Percentiles rank a stretch among this genome's conserved stretches.
These are phyloP conservation scores for Trogon melanurus DNA, from an alignment of 2,113 vertebrate genomes.

Conservation along the genomic window DNA sequence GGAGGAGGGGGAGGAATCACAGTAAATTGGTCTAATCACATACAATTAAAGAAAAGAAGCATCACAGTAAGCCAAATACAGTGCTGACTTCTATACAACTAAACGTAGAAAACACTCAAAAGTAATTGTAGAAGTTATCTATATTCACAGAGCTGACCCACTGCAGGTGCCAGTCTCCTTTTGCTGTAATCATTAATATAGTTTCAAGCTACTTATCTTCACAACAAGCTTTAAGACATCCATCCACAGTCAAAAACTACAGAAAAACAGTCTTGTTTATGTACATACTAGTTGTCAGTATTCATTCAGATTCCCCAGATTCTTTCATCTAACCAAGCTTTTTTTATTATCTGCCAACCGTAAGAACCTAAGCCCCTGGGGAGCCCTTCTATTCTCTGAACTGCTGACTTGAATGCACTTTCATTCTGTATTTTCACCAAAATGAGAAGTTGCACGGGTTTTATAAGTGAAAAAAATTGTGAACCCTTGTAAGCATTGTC, in stretches of 20 bases:
- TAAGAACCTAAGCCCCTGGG: conserved; percentile 4
- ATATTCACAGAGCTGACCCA: no score
- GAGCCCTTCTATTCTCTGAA: conserved; percentile 48
- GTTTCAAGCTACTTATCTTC: conserved; percentile 38
- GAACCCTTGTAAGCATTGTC: background rate
- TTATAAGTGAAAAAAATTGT: background rate
- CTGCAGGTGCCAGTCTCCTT: conserved; percentile 17
- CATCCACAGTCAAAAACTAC: background rate
- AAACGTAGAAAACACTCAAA: background rate
- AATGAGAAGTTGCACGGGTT: background rate
- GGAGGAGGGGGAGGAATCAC: background rate
- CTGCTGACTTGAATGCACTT: background rate
- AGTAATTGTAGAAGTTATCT: no score
- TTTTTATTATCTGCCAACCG: conserved; percentile 29
- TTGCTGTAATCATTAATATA: conserved; percentile 46
- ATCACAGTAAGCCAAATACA: background rate
- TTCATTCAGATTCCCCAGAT: conserved; percentile 10
- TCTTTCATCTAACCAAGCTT: conserved; percentile 46
- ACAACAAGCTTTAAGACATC: conserved; percentile 16
- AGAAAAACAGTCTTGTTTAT: background rate
- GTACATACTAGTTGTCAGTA: background rate
- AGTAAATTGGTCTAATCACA: background rate
- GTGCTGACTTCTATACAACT: background rate
- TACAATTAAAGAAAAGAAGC: background rate
- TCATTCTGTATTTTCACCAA: background rate